These are phyloP conservation scores for Merops nubicus DNA, from an alignment of 2,113 vertebrate species.

Conservation along the genomic window DNA sequence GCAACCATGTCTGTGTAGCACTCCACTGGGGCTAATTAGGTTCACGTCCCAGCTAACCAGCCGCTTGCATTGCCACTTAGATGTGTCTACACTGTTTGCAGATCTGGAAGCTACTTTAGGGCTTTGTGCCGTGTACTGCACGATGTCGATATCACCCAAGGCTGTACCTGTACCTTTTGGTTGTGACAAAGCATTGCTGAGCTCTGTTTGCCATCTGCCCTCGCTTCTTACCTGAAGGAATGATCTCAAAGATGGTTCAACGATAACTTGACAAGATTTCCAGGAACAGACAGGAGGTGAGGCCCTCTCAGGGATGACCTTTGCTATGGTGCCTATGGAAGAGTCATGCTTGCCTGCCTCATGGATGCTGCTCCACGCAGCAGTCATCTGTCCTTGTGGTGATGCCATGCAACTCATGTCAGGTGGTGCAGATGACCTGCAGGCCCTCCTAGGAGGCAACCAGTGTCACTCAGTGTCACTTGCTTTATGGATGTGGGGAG, in stretches of 20 bases:
- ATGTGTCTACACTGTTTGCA: not conserved
- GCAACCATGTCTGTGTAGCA: not conserved
- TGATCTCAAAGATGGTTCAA: not conserved
- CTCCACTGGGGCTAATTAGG: not conserved
- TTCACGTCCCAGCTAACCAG: not conserved
- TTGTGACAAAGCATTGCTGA: not conserved
- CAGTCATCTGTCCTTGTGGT: not conserved
- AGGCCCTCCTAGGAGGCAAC: not conserved
- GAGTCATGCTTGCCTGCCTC: not conserved
- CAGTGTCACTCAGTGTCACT: not conserved
- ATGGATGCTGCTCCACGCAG: not conserved
- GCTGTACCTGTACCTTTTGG: not conserved
- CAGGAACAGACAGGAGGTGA: rapidly evolving
- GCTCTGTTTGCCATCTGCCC: not conserved
- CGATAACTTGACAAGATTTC: not conserved
- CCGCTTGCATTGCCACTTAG: not conserved
- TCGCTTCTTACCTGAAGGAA: not conserved
- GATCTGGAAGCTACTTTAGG: not conserved
- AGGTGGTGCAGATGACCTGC: not conserved
- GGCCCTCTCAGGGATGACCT: not conserved
- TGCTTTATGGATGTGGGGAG: not conserved
- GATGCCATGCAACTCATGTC: not conserved
- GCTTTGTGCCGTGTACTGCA: not conserved
- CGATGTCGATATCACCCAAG: rapidly evolving
- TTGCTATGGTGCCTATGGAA: rapidly evolving